Base-by-base conservation (phyloP, 2,888 invertebrate species). In the Scaptomyza reducta region DNA sequence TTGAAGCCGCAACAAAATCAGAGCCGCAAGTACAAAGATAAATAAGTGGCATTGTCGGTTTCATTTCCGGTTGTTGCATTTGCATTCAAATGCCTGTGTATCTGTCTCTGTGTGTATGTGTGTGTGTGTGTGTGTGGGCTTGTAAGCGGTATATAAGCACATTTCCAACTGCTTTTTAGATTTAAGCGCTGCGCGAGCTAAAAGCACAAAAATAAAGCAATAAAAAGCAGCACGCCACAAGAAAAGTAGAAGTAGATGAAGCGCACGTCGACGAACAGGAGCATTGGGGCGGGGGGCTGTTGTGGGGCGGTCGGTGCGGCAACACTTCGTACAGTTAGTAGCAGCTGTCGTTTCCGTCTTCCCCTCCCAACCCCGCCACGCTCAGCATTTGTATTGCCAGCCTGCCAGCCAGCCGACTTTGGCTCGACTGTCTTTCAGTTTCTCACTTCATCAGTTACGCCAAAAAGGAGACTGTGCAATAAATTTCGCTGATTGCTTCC, bases 401-500 rank as follows among this genome's bases (percentile, higher is more conserved):
- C 22, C 22, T 2, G 22, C 22, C 22, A 2, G 22, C 22, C 3
- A 2, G 22, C 22, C 22, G 84, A 74, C 77, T 79, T 77, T 53
- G 83, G 77, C 79, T 77, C 79, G 81, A 80, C 87, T 87, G 87
- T 85, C 84, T 85, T 85, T 85, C 87, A 87, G 85, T 77, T 85
- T 85, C 84, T 85, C 84, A 85, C 84, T 85, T 85, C 84, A 85
- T 85, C 84, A 87, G 87, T 85, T 85, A 85, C 82, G 80, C 84
- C 83, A 79, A 83, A 87, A 82, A 84, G 85, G 76, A 84, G 84
- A 87, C 85, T 82, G 74, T 70, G 85, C 85, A 85, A 85, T 85
- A 85, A 85, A 85, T 85, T 85, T 85, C 87, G 87, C 84, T 85
- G 84, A 85, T 85, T 85, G 84, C 84, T 85, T 85, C 85, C 87